Conservation (phyloP, 2,888 invertebrate genomes). For the Chelonus formosanus region DNA sequence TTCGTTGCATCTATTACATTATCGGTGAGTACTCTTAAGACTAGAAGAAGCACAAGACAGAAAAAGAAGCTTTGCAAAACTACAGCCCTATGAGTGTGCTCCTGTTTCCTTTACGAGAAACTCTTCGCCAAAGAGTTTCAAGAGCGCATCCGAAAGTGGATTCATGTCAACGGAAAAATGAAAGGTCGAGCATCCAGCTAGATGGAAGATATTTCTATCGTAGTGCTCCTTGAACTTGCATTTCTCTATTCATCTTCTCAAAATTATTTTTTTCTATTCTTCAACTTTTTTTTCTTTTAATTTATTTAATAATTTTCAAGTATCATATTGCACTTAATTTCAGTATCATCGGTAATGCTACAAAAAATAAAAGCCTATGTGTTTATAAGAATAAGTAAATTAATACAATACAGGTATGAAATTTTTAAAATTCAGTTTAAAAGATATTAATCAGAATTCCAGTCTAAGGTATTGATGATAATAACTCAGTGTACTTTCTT, state of each 20-base stretch:
- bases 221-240: not conserved
- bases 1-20: slow-evolving; percentile 25
- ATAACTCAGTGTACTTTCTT: too few species aligned
- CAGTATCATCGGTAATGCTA: too few species aligned
- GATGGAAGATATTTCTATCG: slow-evolving; percentile 33
- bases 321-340: too few species aligned
- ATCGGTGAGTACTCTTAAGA: slow-evolving; percentile 21
- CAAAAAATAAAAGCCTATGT: too few species aligned
- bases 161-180: slow-evolving; percentile 34
- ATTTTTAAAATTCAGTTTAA: too few species aligned
- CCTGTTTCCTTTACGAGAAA: slow-evolving; percentile 17
- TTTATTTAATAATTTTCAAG: too few species aligned
- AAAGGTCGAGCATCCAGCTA: slow-evolving; percentile 28
- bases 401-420: too few species aligned
- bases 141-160: slow-evolving; percentile 27
- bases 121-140: slow-evolving; percentile 14
- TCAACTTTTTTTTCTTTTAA: not conserved
- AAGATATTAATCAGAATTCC: too few species aligned
- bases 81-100: slow-evolving; percentile 10
- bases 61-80: slow-evolving; percentile 11
- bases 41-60: not conserved
- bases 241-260: slow-evolving; percentile 4
- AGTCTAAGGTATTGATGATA: too few species aligned
- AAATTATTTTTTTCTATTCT: slow-evolving; percentile 1
- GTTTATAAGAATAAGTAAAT: too few species aligned